Percentiles rank a stretch among this genome's conserved stretches.
Conservation (phyloP, 2,888 invertebrate genomes). For the Physocephala rufipes region DNA sequence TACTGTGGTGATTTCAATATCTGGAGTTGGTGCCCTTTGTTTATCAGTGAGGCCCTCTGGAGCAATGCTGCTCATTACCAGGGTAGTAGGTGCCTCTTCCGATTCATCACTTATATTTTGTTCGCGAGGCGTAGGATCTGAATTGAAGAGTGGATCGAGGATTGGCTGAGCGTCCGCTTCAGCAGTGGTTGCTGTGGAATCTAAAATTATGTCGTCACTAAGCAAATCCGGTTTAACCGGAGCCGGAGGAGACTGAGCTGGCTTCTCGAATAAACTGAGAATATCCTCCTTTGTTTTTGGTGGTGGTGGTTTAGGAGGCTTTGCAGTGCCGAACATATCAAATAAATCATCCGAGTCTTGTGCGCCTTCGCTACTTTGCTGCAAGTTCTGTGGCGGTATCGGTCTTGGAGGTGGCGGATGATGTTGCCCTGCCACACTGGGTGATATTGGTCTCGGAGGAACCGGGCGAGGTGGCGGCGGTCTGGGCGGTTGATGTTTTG, state of each 20-base stretch:
- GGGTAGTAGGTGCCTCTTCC: slow-evolving; percentile 63
- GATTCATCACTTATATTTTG: slow-evolving; percentile 62
- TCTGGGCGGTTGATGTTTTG: slow-evolving; percentile 67
- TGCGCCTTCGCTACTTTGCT: slow-evolving; percentile 36
- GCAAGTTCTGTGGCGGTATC: slow-evolving; percentile 59
- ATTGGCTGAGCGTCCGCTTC: slow-evolving; percentile 29
- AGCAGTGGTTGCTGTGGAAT: slow-evolving; percentile 40
- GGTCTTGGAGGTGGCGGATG: slow-evolving; percentile 66
- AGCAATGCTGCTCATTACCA: slow-evolving; percentile 53
- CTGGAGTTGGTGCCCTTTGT: slow-evolving; percentile 63
- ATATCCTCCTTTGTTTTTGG: slow-evolving; percentile 71
- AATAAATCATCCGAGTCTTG: slow-evolving; percentile 68
- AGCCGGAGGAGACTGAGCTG: slow-evolving; percentile 52
- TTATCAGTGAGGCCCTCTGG: slow-evolving; percentile 47
- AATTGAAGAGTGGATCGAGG: slow-evolving; percentile 59
- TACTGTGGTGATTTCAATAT: slow-evolving; percentile 65
- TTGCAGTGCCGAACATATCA: slow-evolving; percentile 67
- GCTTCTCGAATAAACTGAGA: slow-evolving; percentile 69
- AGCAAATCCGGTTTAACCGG: slow-evolving; percentile 69
- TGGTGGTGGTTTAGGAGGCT: slow-evolving; percentile 68
- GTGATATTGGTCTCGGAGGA: slow-evolving; percentile 63
- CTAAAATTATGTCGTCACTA: slow-evolving; percentile 68
- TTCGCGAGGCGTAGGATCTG: slow-evolving; percentile 60
- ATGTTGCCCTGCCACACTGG: slow-evolving; percentile 55
- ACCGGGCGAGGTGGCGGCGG: slow-evolving; percentile 66